phyloP scores from a whole-genome alignment of 2,888 invertebrate species.

The Troides aeacus region DNA sequence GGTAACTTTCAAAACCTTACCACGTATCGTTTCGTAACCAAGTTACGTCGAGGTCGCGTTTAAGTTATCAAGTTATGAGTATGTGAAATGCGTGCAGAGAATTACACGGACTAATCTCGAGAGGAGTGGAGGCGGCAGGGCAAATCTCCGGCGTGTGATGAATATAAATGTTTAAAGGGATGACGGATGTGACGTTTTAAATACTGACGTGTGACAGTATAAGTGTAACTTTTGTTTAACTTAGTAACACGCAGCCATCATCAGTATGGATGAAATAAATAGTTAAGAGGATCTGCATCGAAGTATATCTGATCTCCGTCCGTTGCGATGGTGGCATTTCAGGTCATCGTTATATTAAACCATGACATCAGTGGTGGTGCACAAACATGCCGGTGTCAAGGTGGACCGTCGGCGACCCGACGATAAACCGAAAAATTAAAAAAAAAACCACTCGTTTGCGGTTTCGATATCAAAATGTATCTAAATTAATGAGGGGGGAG shows the following conservation, averaged over 20 bases:
- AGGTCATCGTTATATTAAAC: constrained; percentile 8
- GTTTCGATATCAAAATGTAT: too few species aligned
- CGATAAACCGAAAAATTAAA: too few species aligned
- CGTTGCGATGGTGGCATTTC: too few species aligned
- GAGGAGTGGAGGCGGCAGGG: not conserved
- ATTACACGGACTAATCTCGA: not conserved
- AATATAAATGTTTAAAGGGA: not conserved
- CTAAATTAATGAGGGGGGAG: too few species aligned
- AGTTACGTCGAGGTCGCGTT: constrained; percentile 4
- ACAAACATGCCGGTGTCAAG: constrained; percentile 8
- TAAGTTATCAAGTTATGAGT: constrained; percentile 12
- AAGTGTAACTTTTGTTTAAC: too few species aligned
- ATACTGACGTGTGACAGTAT: too few species aligned
- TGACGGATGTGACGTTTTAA: too few species aligned
- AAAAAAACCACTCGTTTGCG: too few species aligned
- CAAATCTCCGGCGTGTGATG: constrained; percentile 1
- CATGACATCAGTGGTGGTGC: constrained; percentile 27
- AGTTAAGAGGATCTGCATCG: too few species aligned
- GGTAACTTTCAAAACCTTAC: constrained; percentile 14
- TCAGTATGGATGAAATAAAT: too few species aligned
- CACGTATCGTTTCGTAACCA: constrained; percentile 22
- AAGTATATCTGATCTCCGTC: too few species aligned
- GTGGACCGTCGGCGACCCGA: not conserved
- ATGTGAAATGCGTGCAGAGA: constrained; percentile 3
- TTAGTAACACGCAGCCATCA: too few species aligned